A percentile compares a stretch with the other conserved stretches of the same genome.
Evolutionary conservation across 2,113 vertebrate species (phyloP).

Genomic region (Telmatochromis sp.): DNA sequence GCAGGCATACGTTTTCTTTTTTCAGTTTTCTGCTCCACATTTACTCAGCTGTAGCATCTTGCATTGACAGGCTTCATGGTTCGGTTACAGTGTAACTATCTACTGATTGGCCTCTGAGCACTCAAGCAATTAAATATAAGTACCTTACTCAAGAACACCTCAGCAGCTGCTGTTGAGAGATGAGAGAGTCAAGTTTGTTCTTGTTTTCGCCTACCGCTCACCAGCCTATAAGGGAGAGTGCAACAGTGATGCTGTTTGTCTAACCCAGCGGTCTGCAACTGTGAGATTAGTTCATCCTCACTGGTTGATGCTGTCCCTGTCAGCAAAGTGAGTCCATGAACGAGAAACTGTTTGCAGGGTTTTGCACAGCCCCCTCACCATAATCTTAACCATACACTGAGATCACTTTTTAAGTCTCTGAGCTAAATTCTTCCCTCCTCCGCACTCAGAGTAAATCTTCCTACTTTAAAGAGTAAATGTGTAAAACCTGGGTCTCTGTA

Average conservation of each 20-base stretch:
- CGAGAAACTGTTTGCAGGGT: background rate
- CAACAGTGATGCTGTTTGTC: background rate
- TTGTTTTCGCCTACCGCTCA: background rate
- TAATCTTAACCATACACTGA: background rate
- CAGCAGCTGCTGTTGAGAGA: background rate
- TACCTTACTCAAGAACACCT: background rate
- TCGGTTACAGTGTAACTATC: background rate
- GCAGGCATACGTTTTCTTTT: background rate
- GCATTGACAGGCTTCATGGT: background rate
- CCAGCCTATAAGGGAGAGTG: background rate
- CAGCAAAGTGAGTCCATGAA: background rate
- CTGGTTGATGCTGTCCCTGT: background rate
- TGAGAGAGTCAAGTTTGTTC: background rate
- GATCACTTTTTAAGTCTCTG: background rate
- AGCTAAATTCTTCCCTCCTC: background rate
- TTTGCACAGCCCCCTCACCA: background rate
- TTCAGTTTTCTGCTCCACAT: background rate
- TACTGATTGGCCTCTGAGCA: background rate
- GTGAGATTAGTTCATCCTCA: constrained; percentile 17
- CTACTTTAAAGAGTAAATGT: background rate
- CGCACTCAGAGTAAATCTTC: background rate
- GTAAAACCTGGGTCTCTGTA: background rate
- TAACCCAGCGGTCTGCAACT: background rate
- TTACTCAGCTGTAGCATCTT: background rate
- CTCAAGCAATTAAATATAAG: background rate